Conservation (phyloP, 2,113 vertebrate genomes). For the Ginglymostoma cirratum region DNA sequence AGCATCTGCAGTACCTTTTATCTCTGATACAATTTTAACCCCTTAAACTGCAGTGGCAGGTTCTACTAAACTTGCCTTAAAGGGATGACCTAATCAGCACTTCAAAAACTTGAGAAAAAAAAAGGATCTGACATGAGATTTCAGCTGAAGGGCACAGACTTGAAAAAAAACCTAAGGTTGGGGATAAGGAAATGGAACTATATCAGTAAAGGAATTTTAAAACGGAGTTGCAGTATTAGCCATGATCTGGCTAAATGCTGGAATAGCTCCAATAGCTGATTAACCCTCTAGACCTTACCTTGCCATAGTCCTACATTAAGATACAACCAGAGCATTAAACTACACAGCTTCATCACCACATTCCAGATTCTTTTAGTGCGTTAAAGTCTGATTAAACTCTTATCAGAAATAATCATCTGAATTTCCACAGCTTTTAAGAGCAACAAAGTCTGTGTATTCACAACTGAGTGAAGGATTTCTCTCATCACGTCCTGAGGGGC, state of each 20-base stretch:
- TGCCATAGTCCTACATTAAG: neutral
- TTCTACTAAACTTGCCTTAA: neutral
- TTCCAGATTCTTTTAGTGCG: neutral
- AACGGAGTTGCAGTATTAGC: neutral
- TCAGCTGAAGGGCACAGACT: neutral
- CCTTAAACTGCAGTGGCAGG: neutral
- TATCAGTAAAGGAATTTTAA: neutral
- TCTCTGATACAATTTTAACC: too few species aligned
- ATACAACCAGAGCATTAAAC: neutral
- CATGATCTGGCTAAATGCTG: neutral
- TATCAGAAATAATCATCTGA: neutral
- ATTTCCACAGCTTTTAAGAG: neutral
- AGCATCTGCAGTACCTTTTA: too few species aligned
- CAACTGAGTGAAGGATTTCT: neutral
- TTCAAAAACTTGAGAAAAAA: neutral
- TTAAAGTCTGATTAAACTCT: neutral
- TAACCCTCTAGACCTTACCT: neutral
- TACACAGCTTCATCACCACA: neutral
- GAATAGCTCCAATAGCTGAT: neutral
- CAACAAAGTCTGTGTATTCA: neutral
- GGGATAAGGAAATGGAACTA: too few species aligned
- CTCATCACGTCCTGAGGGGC: neutral
- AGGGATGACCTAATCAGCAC: neutral
- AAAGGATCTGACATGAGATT: neutral
- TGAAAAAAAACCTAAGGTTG: neutral